phyloP scores from a whole-genome alignment of 2,797 vertebrate genomes.

The Pantherophis alleghaniensis region DNA sequence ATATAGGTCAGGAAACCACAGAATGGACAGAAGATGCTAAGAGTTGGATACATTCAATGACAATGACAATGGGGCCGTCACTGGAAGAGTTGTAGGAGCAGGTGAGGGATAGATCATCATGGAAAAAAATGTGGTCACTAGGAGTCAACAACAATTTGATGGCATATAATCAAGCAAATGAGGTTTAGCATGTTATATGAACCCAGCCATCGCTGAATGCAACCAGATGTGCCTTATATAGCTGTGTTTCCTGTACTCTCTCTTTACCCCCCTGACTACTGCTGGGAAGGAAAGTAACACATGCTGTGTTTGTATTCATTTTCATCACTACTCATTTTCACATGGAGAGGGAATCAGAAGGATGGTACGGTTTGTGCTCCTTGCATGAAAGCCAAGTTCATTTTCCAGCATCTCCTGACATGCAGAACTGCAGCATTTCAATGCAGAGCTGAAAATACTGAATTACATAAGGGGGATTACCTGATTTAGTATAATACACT shows the following conservation, averaged over 20 bases:
- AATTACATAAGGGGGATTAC: neutral
- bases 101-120: neutral
- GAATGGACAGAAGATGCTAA: neutral
- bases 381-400: neutral
- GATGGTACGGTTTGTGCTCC: neutral
- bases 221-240: neutral
- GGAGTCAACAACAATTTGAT: neutral
- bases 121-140: neutral
- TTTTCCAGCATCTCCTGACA: neutral
- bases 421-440: neutral
- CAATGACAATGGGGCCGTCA: neutral
- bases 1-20: neutral
- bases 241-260: neutral
- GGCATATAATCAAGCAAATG: neutral
- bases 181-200: neutral
- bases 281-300: neutral
- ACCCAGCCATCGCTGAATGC: neutral
- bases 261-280: neutral
- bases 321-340: neutral
- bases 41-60: neutral
- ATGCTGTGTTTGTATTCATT: neutral
- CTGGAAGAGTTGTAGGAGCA: neutral
- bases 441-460: neutral
- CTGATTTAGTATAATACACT: neutral
- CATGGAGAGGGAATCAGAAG: neutral